These are phyloP conservation scores for Cyrtorhinus lividipennis DNA, from an alignment of 1,140 invertebrate species.

Conservation along the genomic window DNA sequence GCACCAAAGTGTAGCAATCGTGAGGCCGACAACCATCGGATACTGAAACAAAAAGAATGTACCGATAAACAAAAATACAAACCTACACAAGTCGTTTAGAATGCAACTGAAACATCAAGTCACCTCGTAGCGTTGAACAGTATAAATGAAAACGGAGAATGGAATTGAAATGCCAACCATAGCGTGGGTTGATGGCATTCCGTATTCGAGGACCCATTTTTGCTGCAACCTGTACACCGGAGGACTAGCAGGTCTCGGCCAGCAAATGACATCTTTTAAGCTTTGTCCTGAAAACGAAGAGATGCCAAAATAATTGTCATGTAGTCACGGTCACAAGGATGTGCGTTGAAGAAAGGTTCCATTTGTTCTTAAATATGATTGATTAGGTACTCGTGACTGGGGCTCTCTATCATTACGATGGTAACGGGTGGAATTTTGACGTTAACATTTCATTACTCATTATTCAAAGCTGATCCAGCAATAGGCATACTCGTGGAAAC, in stretches of 20 bases:
- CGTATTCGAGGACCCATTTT: slow-evolving; percentile 79
- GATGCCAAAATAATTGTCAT: slow-evolving; percentile 22
- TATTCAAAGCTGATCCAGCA: too few relatives aligned
- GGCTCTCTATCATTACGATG: too few relatives aligned
- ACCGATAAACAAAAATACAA: too few relatives aligned
- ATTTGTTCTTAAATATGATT: too few relatives aligned
- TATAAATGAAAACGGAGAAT: slow-evolving; percentile 65
- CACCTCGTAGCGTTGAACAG: slow-evolving; percentile 58
- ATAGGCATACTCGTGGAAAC: too few relatives aligned
- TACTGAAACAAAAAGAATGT: slow-evolving; percentile 33
- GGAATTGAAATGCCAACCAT: slow-evolving; percentile 79
- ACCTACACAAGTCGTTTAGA: too few relatives aligned
- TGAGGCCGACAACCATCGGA: slow-evolving; percentile 31
- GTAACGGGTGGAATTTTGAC: too few relatives aligned
- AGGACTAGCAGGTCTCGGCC: slow-evolving; percentile 66
- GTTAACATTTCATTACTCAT: too few relatives aligned
- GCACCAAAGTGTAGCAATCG: slow-evolving; percentile 44
- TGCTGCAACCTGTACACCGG: slow-evolving; percentile 67
- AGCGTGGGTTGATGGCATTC: slow-evolving; percentile 88
- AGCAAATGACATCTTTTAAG: slow-evolving; percentile 71
- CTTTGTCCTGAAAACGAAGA: slow-evolving; percentile 68
- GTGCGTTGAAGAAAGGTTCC: too few relatives aligned
- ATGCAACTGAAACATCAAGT: too few relatives aligned
- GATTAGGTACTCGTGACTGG: too few relatives aligned
- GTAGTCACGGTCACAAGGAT: too few relatives aligned